Evolutionary conservation across 2,797 vertebrate species (phyloP).

Genomic region (Phyllotis vaccarum): DNA sequence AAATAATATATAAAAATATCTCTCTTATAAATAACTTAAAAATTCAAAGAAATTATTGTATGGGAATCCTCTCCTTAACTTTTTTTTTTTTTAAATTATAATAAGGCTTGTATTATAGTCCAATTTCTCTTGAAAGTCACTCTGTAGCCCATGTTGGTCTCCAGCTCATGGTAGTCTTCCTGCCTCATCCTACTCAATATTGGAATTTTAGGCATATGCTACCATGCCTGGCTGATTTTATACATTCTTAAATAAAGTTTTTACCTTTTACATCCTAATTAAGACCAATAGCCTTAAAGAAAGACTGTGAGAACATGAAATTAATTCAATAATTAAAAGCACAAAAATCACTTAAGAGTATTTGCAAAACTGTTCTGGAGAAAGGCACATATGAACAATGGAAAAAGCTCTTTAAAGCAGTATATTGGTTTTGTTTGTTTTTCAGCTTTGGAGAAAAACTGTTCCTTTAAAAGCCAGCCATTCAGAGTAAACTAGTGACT

Average conservation of each 20-base stretch:
- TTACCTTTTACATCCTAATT: constrained; percentile 62
- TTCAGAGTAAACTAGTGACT: constrained; percentile 53
- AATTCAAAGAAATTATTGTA: constrained; percentile 28
- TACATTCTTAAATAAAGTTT: constrained; percentile 56
- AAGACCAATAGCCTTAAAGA: constrained; percentile 41
- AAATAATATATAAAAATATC: constrained; percentile 47
- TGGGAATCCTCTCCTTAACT: neutral
- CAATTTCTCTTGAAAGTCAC: neutral
- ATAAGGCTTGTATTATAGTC: neutral
- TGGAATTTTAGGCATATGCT: neutral
- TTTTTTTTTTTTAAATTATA: neutral
- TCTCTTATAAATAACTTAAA: constrained; percentile 26
- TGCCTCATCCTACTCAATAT: neutral
- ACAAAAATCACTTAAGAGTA: constrained; percentile 30
- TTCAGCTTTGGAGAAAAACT: constrained; percentile 76
- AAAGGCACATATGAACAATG: constrained; percentile 64
- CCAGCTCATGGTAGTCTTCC: neutral
- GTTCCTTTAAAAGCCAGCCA: constrained; percentile 77
- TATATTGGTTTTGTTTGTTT: constrained; percentile 41
- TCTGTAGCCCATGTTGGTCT: neutral
- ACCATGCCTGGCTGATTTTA: neutral
- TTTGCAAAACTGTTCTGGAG: constrained; percentile 35
- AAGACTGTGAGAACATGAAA: constrained; percentile 44
- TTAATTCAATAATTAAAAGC: constrained; percentile 54
- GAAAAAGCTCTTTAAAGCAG: constrained; percentile 54